phyloP scores from a whole-genome alignment of 2,888 invertebrate species.

The Kuschelorhynchus macadamiae region DNA sequence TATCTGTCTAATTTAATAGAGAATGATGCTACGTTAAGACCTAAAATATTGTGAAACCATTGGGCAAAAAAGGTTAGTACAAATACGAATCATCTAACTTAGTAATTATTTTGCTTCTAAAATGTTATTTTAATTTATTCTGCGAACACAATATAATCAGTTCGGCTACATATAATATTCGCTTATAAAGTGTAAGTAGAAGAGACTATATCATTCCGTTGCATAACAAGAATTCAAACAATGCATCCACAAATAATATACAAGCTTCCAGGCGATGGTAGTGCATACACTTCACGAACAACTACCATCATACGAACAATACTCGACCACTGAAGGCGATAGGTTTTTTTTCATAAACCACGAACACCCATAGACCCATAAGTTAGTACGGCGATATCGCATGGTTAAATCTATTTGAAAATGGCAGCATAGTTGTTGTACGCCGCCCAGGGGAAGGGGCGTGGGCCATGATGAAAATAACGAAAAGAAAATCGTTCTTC shows the following conservation, averaged over 20 bases:
- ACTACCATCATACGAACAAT: constrained; percentile 47
- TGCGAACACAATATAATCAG: no score
- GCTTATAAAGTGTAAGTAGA: neutral
- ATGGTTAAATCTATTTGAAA: constrained; percentile 41
- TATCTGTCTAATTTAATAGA: no score
- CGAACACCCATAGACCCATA: constrained; percentile 43
- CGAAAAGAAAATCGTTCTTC: constrained; percentile 8
- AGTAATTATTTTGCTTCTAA: no score
- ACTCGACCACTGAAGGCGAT: constrained; percentile 40
- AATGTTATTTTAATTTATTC: no score
- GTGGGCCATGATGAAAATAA: constrained; percentile 14
- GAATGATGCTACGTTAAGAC: no score
- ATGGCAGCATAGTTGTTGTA: constrained; percentile 28
- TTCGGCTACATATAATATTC: no score
- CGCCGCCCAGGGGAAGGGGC: constrained; percentile 16
- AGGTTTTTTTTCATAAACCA: constrained; percentile 21
- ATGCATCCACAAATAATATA: constrained; percentile 24
- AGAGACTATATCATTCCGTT: neutral
- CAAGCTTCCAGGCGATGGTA: constrained; percentile 37
- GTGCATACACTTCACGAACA: constrained; percentile 36
- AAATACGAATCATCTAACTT: no score
- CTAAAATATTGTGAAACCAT: no score
- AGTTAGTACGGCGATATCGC: constrained; percentile 42
- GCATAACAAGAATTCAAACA: constrained; percentile 26
- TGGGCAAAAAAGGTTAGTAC: no score